Evolutionary conservation across 2,113 vertebrate species (phyloP), one percentile per base, ranked within the genome.

Genomic region (Ailuropoda melanoleuca): DNA sequence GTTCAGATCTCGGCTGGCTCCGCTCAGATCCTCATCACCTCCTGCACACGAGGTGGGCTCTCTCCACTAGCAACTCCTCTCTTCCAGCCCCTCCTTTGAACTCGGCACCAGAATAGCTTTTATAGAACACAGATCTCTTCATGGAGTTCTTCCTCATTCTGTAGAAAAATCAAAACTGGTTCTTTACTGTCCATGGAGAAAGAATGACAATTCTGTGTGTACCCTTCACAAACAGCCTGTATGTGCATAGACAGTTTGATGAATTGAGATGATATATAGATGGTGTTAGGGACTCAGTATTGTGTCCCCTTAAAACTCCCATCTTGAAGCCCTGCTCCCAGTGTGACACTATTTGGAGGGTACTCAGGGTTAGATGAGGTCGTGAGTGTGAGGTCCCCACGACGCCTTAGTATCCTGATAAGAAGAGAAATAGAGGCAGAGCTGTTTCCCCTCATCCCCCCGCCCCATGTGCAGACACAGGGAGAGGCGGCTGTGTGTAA

Each of bases 1-100:
- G 53, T 31, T 12, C 37, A 0, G 11, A 1, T 56, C 39, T 13
- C 46, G 0, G 31, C 26, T 34, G 17, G 43, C 39, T 81, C 82
- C 12, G 1, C 46, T 11, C 21, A 0, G 48, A 29, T 13, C 7
- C 1, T 37, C 12, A 9, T 2, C 3, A 4, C 1, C 5, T 84
- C 18, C 46, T 29, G 18, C n/a, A 5, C 11, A 2, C 3, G 9
- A 55, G 2, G 2, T 4, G 39, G 8, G 60, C 7, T 23, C 70
- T 83, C 23, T 21, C 64, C 55, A 8, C 8, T 1, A 12, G 34
- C 8, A 50, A 11, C 21, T 8, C 39, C 1, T 17, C 7, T 10
- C 21, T 62, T 37, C 18, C 50, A 21, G 10, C 10, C 1, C 58
- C 1, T 15, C 15, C 34, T 88, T 12, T 55, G 17, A 64, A 66